Conservation (phyloP, 2,888 invertebrate species). For the Notodonta dromedarius region DNA sequence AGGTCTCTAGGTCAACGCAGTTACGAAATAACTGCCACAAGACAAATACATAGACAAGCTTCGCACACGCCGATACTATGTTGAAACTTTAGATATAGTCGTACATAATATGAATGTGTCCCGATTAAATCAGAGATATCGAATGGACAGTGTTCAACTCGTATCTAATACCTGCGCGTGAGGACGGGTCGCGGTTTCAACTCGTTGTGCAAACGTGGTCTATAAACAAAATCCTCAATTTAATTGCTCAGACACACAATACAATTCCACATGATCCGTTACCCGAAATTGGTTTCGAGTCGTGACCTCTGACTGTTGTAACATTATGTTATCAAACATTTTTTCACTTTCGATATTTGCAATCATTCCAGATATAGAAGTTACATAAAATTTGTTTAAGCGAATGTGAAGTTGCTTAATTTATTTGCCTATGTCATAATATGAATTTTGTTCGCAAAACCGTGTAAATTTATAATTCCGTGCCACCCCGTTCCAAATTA, state of each 20-base stretch:
- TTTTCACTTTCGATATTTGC: constrained; percentile 15
- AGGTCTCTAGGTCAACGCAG: constrained; percentile 44
- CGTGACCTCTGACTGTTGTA: constrained; percentile 4
- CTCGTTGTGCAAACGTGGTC: constrained; percentile 21
- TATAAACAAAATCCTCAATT: background rate
- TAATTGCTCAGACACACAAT: background rate
- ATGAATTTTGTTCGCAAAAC: constrained; percentile 23
- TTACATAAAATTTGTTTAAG: constrained; percentile 40
- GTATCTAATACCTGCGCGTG: constrained; percentile 8
- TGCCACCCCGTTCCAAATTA: background rate
- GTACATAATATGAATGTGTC: constrained; percentile 19
- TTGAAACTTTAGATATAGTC: constrained; percentile 30
- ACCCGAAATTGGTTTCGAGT: background rate
- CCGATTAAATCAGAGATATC: constrained; percentile 27
- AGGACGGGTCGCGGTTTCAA: constrained; percentile 14
- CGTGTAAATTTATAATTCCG: background rate
- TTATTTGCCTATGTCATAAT: constrained; percentile 40
- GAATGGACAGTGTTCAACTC: constrained; percentile 21
- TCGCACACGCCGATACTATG: constrained; percentile 30
- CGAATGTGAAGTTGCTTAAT: constrained; percentile 42
- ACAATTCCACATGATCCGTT: background rate
- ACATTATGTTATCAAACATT: constrained; percentile 4
- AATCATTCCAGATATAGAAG: constrained; percentile 19
- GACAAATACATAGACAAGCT: constrained; percentile 42
- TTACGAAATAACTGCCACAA: constrained; percentile 39